Conservation (phyloP, 1,140 invertebrate species). For the Dryas iulia region DNA sequence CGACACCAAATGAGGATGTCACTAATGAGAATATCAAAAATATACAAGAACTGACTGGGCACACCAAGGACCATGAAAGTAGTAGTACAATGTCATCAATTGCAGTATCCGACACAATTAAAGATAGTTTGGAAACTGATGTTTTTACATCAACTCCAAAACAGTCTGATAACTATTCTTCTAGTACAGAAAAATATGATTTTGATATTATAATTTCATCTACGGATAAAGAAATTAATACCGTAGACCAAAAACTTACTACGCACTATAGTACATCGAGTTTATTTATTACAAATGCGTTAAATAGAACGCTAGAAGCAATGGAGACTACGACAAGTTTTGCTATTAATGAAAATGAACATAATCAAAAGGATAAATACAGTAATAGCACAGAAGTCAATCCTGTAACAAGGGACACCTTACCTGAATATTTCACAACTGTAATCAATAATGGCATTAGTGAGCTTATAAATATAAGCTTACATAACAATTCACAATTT, state of each 20-base stretch:
- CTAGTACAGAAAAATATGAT: neutral
- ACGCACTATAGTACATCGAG: neutral
- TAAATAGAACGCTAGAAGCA: neutral
- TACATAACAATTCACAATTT: no score
- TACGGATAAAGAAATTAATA: neutral
- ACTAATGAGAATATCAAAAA: neutral
- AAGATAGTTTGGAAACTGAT: no score
- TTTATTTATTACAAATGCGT: neutral
- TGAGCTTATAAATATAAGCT: no score
- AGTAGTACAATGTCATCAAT: neutral
- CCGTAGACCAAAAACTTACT: neutral
- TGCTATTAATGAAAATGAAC: neutral
- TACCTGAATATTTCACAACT: neutral
- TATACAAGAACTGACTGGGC: neutral
- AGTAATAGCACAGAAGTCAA: no score
- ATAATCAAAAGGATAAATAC: neutral
- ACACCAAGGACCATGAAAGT: neutral
- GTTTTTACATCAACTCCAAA: neutral
- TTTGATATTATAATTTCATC: neutral
- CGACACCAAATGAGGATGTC: neutral
- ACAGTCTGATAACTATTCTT: neutral
- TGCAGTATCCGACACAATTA: neutral
- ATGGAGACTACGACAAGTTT: neutral
- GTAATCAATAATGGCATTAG: neutral
- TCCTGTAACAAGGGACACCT: no score